phyloP scores from a whole-genome alignment of 2,113 vertebrate genomes.

The Pseudorhombus dupliciocellatus region DNA sequence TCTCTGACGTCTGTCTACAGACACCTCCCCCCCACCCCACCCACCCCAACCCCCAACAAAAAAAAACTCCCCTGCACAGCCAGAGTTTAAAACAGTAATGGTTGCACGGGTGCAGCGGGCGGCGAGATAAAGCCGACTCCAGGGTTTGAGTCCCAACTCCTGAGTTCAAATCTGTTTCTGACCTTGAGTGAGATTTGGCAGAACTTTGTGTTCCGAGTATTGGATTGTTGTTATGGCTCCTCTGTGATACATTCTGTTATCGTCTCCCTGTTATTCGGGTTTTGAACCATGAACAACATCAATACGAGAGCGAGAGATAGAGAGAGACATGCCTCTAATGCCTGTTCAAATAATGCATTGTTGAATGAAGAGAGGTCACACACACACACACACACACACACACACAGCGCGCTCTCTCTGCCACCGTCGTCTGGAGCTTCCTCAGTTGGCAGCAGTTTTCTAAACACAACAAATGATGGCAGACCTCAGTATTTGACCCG shows the following conservation, averaged over 20 bases:
- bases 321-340: conserved; percentile 13
- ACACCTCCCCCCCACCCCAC: no score
- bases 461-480: conserved; percentile 27
- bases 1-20: no score
- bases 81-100: conserved; percentile 19
- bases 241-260: conserved; percentile 33
- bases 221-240: conserved; percentile 39
- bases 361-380: conserved; percentile 19
- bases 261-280: conserved; percentile 20
- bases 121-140: conserved; percentile 38
- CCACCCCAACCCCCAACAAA: neutral
- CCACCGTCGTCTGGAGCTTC: neutral
- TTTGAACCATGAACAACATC: conserved; percentile 37
- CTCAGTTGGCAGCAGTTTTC: conserved; percentile 13
- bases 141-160: conserved; percentile 41
- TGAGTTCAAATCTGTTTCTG: conserved; percentile 52
- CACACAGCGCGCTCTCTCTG: neutral
- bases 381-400: neutral
- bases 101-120: conserved; percentile 16
- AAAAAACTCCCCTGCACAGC: neutral
- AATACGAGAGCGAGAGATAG: no score
- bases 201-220: conserved; percentile 48
- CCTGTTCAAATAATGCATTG: conserved; percentile 2
- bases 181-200: conserved; percentile 68
- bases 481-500: conserved; percentile 29